Evolutionary conservation across 2,113 vertebrate genomes (phyloP).

Genomic region (Saccopteryx bilineata): DNA sequence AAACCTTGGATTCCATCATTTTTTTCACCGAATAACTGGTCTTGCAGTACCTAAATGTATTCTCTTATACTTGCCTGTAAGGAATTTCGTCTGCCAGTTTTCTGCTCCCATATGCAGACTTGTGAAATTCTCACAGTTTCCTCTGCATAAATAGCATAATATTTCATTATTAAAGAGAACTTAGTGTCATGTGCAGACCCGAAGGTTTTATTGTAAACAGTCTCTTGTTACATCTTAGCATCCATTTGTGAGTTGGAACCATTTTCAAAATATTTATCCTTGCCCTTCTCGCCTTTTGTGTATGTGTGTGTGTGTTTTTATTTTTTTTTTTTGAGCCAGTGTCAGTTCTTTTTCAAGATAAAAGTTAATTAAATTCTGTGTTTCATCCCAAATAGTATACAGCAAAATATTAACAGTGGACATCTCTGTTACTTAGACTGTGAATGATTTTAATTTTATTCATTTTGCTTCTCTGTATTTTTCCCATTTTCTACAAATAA

Average conservation of each 20-base stretch:
- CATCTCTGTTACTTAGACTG: constrained; percentile 46
- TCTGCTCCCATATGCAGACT: constrained; percentile 58
- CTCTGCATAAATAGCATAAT: constrained; percentile 59
- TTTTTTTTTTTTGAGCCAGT: neutral
- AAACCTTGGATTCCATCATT: constrained; percentile 34
- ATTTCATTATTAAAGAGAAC: constrained; percentile 80
- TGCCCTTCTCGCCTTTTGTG: neutral
- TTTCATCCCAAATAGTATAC: constrained; percentile 25
- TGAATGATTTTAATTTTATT: constrained; percentile 62
- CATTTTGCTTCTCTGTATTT: constrained; percentile 49
- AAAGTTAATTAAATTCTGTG: constrained; percentile 67
- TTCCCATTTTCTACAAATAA: constrained; percentile 52
- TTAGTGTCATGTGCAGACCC: constrained; percentile 71
- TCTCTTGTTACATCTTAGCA: constrained; percentile 60
- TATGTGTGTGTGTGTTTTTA: too few species aligned
- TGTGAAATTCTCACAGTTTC: constrained; percentile 73
- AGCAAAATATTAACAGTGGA: constrained; percentile 9
- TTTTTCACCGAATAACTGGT: constrained; percentile 60
- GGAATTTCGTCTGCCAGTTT: constrained; percentile 71
- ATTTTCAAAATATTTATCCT: constrained; percentile 56
- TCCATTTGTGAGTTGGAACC: constrained; percentile 54
- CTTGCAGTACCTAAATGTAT: neutral
- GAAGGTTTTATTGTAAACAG: constrained; percentile 69
- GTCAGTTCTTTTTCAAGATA: constrained; percentile 52
- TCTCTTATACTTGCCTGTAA: constrained; percentile 44